A percentile compares a stretch with the other conserved stretches of the same genome.
Conservation (phyloP, 2,113 vertebrate species). For the Tricholaema leucomelas region DNA sequence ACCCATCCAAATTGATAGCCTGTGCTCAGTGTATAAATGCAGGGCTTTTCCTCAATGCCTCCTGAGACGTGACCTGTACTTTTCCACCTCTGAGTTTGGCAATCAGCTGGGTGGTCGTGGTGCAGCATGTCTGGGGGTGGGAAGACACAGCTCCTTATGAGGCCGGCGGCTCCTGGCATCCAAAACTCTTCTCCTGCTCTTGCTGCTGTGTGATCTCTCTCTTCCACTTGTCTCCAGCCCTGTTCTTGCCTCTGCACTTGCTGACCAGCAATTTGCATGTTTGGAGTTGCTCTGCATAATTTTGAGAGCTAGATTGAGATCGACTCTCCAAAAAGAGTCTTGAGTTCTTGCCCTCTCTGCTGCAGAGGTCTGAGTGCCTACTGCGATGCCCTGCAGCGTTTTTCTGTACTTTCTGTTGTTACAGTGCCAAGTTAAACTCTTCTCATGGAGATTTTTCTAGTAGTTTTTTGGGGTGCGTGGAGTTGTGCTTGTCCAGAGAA, state of each 20-base stretch:
- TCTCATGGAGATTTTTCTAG: neutral
- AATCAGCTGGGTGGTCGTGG: neutral
- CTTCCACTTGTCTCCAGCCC: neutral
- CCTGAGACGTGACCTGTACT: neutral
- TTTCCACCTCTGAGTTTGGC: neutral
- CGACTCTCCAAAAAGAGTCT: neutral
- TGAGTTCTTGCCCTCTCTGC: neutral
- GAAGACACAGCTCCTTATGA: accelerated
- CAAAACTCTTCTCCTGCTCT: neutral
- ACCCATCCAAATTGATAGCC: neutral
- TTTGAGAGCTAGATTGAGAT: neutral
- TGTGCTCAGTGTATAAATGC: neutral
- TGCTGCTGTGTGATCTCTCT: neutral
- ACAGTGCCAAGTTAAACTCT: neutral
- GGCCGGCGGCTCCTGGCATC: accelerated
- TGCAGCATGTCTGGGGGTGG: accelerated
- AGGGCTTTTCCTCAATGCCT: neutral
- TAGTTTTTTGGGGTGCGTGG: neutral
- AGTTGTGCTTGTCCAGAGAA: neutral
- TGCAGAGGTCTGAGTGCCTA: neutral
- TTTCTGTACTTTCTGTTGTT: neutral
- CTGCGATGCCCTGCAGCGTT: neutral
- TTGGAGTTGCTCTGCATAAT: neutral
- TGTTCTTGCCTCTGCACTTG: neutral
- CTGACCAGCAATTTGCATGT: neutral